These are phyloP conservation scores for Cavia aperea DNA, from an alignment of 2,113 vertebrate genomes.

Conservation along the genomic window DNA sequence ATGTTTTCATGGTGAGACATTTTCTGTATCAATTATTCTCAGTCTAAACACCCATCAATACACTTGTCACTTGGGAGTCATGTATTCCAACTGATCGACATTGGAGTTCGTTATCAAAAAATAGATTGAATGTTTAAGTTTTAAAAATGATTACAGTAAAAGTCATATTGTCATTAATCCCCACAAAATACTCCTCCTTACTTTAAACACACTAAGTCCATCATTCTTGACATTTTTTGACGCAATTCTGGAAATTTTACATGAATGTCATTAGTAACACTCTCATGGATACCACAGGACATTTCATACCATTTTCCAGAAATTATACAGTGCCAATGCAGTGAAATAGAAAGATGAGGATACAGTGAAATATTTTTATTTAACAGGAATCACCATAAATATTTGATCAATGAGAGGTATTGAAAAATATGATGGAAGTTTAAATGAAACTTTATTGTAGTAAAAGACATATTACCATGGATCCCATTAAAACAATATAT, in stretches of 20 bases:
- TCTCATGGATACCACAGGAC: not conserved
- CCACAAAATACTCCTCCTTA: not conserved
- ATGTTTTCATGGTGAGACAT: not conserved
- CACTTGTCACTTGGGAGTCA: not conserved
- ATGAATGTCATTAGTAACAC: not conserved
- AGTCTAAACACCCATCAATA: not conserved
- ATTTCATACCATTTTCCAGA: not conserved
- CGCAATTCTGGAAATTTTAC: not conserved
- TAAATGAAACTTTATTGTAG: not conserved
- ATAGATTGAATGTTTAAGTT: not conserved
- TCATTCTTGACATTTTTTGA: not conserved
- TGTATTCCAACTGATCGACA: not conserved
- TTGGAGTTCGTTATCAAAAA: not conserved
- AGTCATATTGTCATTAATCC: not conserved
- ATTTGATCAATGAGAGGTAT: not conserved
- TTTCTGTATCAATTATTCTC: not conserved
- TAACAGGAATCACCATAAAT: not conserved
- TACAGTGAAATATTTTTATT: not conserved
- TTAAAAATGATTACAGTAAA: not conserved
- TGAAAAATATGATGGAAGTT: not conserved
- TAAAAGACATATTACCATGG: not conserved
- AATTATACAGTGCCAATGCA: not conserved
- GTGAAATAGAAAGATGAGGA: not conserved
- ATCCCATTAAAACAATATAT: not conserved
- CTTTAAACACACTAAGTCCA: not conserved